Conservation (phyloP, 2,113 vertebrate genomes). For the Agapornis roseicollis region DNA sequence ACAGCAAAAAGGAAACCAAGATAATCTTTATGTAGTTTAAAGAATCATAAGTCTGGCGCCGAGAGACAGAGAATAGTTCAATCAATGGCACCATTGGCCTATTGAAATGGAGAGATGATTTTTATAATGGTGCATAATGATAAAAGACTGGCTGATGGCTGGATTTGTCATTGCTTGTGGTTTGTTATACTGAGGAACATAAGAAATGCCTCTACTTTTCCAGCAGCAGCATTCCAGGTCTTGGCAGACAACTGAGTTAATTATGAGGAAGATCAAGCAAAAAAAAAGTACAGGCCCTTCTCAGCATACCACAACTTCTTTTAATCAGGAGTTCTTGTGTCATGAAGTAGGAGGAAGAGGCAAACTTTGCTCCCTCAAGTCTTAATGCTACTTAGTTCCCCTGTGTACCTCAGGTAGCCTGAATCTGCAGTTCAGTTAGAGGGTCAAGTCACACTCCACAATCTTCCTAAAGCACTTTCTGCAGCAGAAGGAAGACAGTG, state of each 20-base stretch:
- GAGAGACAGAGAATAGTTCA: not conserved
- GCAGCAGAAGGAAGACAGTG: not conserved
- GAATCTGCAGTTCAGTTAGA: not conserved
- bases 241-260: not conserved
- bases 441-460: not conserved
- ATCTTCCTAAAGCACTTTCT: not conserved
- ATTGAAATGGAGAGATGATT: not conserved
- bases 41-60: conserved; percentile 1
- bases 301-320: not conserved
- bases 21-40: not conserved
- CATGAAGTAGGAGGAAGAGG: not conserved
- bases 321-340: not conserved
- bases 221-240: not conserved
- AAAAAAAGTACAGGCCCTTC: not conserved
- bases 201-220: not conserved
- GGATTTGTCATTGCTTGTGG: not conserved
- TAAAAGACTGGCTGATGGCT: not conserved
- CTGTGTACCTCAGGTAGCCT: not conserved
- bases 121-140: conserved; percentile 26
- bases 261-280: not conserved
- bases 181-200: not conserved
- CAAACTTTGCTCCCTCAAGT: not conserved
- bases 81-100: not conserved
- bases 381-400: not conserved
- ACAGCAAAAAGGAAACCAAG: not conserved